Evolutionary conservation across 2,113 vertebrate genomes (phyloP), one percentile per base, ranked within the genome.

Genomic region (Forbesichthys agassizii): DNA sequence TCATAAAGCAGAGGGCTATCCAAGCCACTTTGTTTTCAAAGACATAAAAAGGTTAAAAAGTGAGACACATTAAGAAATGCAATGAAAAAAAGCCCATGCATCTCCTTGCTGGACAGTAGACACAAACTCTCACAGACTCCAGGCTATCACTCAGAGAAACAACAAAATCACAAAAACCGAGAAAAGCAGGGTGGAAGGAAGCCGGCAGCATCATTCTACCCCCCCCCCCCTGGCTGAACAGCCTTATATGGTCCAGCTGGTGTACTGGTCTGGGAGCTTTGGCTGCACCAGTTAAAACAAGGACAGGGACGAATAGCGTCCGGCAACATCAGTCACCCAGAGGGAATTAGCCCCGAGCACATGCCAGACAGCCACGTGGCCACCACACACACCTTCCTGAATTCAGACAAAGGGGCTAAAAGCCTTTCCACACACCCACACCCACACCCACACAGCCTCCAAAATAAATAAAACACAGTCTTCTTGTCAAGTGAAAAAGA

Each of bases 261-360:
- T 87, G 76, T 73, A 74, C 79, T 90, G 27, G 27, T 27, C 27
- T 27, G 27, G 27, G 27, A 2, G 27, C 27, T 91, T 87, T 82
- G 79, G 84, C 72, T 70, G 79, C 74, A 79, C 67, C 77, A 78
- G 48, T 88, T 88, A 91, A 90, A 87, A 69, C 86, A 75, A 20
- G 47, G 60, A 59, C 63, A 73, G 73, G 85, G 66, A 81, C 73
- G 81, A 82, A 82, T 64, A 61, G 73, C 81, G 83, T 61, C 79
- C 52, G 52, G 69, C 65, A 75, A 79, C 75, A 77, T 72, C 78
- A 82, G 64, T 77, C 57, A 47, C 83, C 84, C 52, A 14, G 64
- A 74, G 83, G 85, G 85, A 79, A 86, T 85, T 75, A 85, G 68
- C 78, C 67, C 75, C 76, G 77, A 77, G 66, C 75, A 82, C 77